Evolutionary conservation across 2,888 invertebrate genomes (phyloP).

Genomic region (Thelaira solivaga): DNA sequence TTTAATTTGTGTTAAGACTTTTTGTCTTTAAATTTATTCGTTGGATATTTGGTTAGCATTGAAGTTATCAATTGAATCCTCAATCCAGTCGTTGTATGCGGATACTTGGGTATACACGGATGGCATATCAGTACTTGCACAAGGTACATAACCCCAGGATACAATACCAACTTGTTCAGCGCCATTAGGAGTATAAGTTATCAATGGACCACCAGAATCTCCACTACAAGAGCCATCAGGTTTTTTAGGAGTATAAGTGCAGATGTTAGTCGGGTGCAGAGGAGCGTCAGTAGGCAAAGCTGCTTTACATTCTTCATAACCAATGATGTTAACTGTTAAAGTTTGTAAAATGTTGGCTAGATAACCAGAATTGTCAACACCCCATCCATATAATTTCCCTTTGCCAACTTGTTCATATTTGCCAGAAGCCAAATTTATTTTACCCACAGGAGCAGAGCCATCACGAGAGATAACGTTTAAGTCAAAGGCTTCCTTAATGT

Average conservation of each 20-base stretch:
- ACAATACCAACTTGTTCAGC: constrained; percentile 76
- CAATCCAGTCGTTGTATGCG: constrained; percentile 72
- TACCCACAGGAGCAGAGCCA: constrained; percentile 65
- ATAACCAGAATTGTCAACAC: constrained; percentile 67
- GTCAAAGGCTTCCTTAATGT: constrained; percentile 67
- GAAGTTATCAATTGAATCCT: not conserved
- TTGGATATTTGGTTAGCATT: too few species aligned
- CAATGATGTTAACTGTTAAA: constrained; percentile 67
- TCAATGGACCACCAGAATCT: constrained; percentile 75
- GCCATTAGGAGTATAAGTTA: constrained; percentile 49
- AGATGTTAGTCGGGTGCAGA: constrained; percentile 67
- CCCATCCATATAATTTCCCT: constrained; percentile 72
- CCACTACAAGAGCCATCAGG: constrained; percentile 77
- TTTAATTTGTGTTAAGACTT: too few species aligned
- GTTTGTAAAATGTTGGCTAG: constrained; percentile 69
- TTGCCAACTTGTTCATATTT: constrained; percentile 60
- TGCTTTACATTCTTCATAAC: constrained; percentile 61
- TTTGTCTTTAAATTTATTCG: not conserved
- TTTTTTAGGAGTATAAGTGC: constrained; percentile 69
- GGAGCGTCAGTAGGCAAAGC: constrained; percentile 65
- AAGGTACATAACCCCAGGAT: constrained; percentile 78
- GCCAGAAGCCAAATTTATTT: constrained; percentile 65
- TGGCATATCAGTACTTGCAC: constrained; percentile 73
- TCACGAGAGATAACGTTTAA: constrained; percentile 67
- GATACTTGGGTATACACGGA: constrained; percentile 76